Conservation (phyloP, 2,113 vertebrate genomes). For the Corythaeola cristata region DNA sequence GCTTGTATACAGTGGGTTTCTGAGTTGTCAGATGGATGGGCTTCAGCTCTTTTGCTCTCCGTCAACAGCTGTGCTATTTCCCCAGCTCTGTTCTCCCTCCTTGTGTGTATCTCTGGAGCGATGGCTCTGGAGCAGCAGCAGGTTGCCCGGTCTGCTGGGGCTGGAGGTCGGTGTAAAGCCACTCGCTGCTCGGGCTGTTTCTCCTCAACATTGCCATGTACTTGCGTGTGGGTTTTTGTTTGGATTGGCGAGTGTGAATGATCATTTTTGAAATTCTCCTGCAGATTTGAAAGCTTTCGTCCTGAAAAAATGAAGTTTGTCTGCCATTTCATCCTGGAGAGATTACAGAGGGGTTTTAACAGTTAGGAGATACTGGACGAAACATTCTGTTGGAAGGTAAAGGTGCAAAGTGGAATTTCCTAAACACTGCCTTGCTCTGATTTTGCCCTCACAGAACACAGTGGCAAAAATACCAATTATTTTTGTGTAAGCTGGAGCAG, state of each 20-base stretch:
- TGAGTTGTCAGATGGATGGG: neutral
- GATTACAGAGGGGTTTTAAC: neutral
- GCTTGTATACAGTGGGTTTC: neutral
- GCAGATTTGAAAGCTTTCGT: neutral
- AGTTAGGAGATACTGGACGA: neutral
- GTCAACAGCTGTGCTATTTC: rapidly evolving
- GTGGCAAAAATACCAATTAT: neutral
- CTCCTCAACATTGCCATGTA: neutral
- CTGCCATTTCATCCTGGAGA: neutral
- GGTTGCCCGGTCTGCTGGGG: neutral
- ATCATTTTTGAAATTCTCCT: neutral
- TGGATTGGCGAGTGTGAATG: rapidly evolving
- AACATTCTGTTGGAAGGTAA: neutral
- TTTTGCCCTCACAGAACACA: neutral
- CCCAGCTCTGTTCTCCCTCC: neutral
- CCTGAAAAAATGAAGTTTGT: neutral
- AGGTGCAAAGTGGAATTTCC: neutral
- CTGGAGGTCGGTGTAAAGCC: neutral
- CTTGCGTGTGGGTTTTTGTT: neutral
- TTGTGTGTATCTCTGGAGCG: rapidly evolving
- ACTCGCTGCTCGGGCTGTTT: rapidly evolving
- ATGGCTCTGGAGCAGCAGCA: neutral
- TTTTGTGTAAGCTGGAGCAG: neutral
- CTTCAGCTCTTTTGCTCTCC: neutral
- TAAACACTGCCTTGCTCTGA: neutral